Base-by-base conservation (phyloP, 1,140 invertebrate species). In the Cyclargus thomasi region DNA sequence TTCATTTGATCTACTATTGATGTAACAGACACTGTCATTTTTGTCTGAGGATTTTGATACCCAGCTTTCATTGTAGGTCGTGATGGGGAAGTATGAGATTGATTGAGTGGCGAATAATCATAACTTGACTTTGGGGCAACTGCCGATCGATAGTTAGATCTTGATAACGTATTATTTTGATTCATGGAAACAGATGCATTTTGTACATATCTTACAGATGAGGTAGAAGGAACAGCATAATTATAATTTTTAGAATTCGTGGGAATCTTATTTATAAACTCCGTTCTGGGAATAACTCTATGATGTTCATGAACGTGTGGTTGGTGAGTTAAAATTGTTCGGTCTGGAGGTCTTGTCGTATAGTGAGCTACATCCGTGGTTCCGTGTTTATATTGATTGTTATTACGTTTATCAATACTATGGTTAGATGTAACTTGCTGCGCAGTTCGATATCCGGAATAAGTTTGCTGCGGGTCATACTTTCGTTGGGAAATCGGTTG, bases 1-100 rank as follows among this genome's bases (percentile, higher is more conserved):
- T 90, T 91, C 86, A 91, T 88, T 86, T 91, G 79, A 77, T 91
- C 86, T 22, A 91, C 89, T 63, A 91, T 66, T 20, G 86, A 81
- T 3, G 90, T 91, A 3, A 91, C 90, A 29, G 90, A 89, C 11
- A 91, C 90, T 14, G 90, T 91, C 86, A 88, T 85, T 23, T 88
- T 78, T 23, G 83, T 74, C 67, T 88, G 86, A 73, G 90, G 90
- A 68, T 76, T 86, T 59, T 84, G 78, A 75, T 85, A 86, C 21
- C 81, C 79, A 53, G 81, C 76, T 67, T 89, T 85, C 36, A 82
- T 68, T 67, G 82, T 70, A 22, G 81, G 76, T 16, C 86, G 76
- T 47, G 82, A 83, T 47, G 85, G 82, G 53, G 84, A 86, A 53
- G 78, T 83, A 74, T 86, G 85, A 57, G 85, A 77, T 64, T 83